These are phyloP conservation scores for Trichopoda pennipes DNA, from an alignment of 2,888 invertebrate species.

Conservation along the genomic window DNA sequence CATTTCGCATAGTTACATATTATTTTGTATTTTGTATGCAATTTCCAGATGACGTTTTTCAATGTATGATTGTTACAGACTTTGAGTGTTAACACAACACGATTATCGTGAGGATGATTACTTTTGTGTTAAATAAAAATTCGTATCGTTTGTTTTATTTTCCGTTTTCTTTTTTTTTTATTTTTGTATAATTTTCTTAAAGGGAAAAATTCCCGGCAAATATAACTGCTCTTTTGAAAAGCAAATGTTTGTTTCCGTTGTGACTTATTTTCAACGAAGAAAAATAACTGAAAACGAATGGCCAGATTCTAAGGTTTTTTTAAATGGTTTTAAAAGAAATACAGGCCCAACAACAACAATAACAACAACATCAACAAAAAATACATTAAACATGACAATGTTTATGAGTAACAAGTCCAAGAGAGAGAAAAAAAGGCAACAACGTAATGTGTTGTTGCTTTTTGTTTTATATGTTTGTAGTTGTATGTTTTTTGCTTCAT, in stretches of 20 bases:
- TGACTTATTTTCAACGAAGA: slow-evolving; percentile 52
- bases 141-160: slow-evolving; percentile 57
- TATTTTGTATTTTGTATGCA: slow-evolving; percentile 58
- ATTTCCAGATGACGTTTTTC: slow-evolving; percentile 65
- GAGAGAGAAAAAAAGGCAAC: too few relatives aligned
- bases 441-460: slow-evolving; percentile 27
- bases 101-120: slow-evolving; percentile 80
- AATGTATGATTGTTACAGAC: slow-evolving; percentile 44
- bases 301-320: slow-evolving; percentile 1
- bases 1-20: slow-evolving; percentile 37
- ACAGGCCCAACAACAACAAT: not conserved
- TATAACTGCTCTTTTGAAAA: slow-evolving; percentile 2
- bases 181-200: slow-evolving; percentile 12
- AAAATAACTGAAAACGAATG: slow-evolving; percentile 38
- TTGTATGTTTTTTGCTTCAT: slow-evolving; percentile 24
- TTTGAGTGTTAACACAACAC: slow-evolving; percentile 75
- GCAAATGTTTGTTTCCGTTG: slow-evolving; percentile 57
- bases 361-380: not conserved
- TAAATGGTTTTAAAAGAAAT: slow-evolving; percentile 7
- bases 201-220: not conserved
- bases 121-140: slow-evolving; percentile 76
- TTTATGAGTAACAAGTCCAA: slow-evolving; percentile 60
- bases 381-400: slow-evolving; percentile 49
- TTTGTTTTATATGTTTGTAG: slow-evolving; percentile 4
- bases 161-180: not conserved